Evolutionary conservation across 2,113 vertebrate species (phyloP).

Genomic region (Piaya cayana): DNA sequence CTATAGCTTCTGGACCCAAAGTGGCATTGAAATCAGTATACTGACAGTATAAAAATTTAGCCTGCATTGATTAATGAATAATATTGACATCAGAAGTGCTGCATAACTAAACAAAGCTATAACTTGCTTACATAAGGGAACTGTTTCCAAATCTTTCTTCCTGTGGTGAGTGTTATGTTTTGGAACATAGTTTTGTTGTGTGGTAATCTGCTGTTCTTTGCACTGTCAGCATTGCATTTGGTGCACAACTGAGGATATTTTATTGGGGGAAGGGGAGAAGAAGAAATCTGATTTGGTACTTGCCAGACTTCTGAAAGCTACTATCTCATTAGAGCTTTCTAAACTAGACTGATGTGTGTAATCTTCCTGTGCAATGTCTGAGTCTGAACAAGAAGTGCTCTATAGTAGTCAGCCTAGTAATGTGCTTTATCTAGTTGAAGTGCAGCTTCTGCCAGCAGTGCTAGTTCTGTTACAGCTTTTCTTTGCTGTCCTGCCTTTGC

Average conservation of each 20-base stretch:
- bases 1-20: neutral
- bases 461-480: neutral
- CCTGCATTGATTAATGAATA: slow-evolving; percentile 39
- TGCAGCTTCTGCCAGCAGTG: neutral
- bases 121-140: slow-evolving; percentile 25
- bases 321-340: slow-evolving; percentile 3
- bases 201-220: slow-evolving; percentile 14
- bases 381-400: neutral
- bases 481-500: neutral
- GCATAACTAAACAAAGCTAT: slow-evolving; percentile 38
- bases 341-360: neutral
- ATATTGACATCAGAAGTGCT: slow-evolving; percentile 34
- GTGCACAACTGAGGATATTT: neutral
- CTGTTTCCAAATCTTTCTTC: slow-evolving; percentile 36
- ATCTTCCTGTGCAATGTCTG: neutral
- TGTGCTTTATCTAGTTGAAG: neutral
- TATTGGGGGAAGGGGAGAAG: neutral
- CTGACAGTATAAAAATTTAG: neutral
- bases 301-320: neutral
- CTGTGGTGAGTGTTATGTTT: slow-evolving; percentile 35
- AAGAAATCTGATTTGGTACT: neutral
- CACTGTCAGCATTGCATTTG: neutral
- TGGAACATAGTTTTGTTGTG: slow-evolving; percentile 41
- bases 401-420: neutral
- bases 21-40: neutral